phyloP scores from a whole-genome alignment of 2,888 invertebrate species.

The Napeogenes inachia region DNA sequence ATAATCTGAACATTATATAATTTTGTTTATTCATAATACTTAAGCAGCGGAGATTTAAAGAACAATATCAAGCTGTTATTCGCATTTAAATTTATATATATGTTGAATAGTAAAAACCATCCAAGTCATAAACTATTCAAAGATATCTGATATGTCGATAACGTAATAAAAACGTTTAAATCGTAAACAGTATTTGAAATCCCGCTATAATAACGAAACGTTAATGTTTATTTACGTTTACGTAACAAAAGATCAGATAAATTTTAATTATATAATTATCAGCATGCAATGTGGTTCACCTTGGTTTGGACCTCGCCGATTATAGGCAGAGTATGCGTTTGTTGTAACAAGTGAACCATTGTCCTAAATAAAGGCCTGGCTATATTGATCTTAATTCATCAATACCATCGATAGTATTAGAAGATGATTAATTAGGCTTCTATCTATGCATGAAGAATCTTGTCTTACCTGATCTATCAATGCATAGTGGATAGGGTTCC shows the following conservation, averaged over 20 bases:
- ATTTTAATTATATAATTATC: not conserved
- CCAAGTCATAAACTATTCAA: not conserved
- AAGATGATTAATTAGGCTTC: too few species aligned
- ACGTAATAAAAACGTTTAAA: too few species aligned
- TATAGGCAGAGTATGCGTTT: slow-evolving; percentile 6
- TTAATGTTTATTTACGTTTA: not conserved
- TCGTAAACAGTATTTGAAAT: too few species aligned
- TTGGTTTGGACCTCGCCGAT: not conserved
- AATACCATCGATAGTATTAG: too few species aligned
- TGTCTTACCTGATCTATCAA: too few species aligned
- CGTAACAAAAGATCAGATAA: slow-evolving; percentile 3
- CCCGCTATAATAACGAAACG: not conserved
- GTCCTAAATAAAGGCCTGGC: slow-evolving; percentile 4
- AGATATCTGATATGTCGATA: not conserved
- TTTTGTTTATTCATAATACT: not conserved
- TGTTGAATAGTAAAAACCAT: not conserved
- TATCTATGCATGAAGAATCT: too few species aligned
- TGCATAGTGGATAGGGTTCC: too few species aligned
- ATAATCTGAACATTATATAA: not conserved
- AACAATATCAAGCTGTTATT: too few species aligned
- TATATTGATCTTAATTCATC: not conserved
- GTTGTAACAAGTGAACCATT: slow-evolving; percentile 1
- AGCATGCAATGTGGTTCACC: slow-evolving; percentile 3
- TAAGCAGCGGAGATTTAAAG: too few species aligned
- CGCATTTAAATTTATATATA: not conserved